Evolutionary conservation across 1,140 invertebrate genomes (phyloP), one percentile per base, ranked within the genome.

Genomic region (Muscidifurax raptorellus): DNA sequence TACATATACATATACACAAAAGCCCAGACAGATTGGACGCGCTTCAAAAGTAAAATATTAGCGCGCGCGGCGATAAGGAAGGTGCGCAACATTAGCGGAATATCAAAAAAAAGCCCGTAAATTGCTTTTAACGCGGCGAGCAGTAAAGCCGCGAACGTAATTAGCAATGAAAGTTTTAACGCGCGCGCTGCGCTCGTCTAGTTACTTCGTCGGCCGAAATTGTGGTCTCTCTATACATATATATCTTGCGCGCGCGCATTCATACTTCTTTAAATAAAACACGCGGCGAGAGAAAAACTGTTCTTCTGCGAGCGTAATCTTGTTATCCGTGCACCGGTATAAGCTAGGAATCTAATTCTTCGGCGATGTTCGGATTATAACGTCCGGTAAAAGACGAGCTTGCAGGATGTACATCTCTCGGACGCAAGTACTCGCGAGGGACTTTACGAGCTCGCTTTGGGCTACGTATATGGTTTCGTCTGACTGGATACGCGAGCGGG

Each of bases 141-240:
- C 18, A 36, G 6, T 71, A 79, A 80, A 84, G 30, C 83, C 67
- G 30, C 22, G n/a, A 84, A 80, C 47, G 77, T 80, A 80, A 80
- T 84, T 84, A 84, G 82, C 76, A 80, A 80, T 80, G 67, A 84
- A 80, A 80, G 67, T 66, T 83, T 40, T 40, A 40, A 40, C 36
- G 36, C 36, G 36, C 9, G n/a, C n/a, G n/a, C n/a, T n/a, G n/a
- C n/a, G n/a, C n/a, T n/a, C n/a, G 36, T 40, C 36, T 74, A 12
- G 40, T 22, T 25, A 47, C 79, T 30, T 12, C 66, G 28, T 12
- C 25, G 28, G 25, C 66, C 25, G 66, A 32, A 71, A 71, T 71
- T 71, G n/a, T n/a, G 4, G 67, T 32, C 30, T 71, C 52, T n/a
- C n/a, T n/a, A n/a, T n/a, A n/a, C n/a, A n/a, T n/a, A 7, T 52